Evolutionary conservation across 1,140 invertebrate genomes (phyloP).

Genomic region (Nautilus pompilius): DNA sequence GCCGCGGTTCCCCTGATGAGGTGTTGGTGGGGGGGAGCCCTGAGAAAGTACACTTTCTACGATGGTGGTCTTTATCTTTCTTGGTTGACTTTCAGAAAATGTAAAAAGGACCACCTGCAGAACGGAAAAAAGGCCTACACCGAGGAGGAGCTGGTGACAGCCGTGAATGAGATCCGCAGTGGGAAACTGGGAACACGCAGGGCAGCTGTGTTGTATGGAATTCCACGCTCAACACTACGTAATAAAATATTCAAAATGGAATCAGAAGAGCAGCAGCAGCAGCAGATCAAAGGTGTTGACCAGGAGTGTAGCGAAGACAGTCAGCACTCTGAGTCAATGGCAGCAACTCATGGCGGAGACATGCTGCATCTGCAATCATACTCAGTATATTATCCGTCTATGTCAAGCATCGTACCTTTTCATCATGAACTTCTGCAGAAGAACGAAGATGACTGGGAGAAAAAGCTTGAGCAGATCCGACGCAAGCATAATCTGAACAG

Average conservation of each 20-base stretch:
- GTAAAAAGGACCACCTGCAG: constrained; percentile 17
- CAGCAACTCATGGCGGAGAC: neutral
- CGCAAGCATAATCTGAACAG: constrained; percentile 48
- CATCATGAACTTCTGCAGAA: constrained; percentile 2
- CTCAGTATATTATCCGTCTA: constrained; percentile 16
- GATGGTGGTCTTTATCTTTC: too few species aligned
- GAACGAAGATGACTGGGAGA: constrained; percentile 21
- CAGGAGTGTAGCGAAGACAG: constrained; percentile 1
- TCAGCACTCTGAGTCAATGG: neutral
- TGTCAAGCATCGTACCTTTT: constrained; percentile 12
- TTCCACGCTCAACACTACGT: constrained; percentile 88
- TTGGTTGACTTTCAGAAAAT: constrained; percentile 22
- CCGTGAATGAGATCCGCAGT: constrained; percentile 86
- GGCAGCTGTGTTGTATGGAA: constrained; percentile 90
- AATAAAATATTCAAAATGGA: constrained; percentile 74
- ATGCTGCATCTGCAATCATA: constrained; percentile 20
- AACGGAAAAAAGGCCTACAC: constrained; percentile 71
- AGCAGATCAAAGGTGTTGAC: neutral
- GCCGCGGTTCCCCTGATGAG: too few species aligned
- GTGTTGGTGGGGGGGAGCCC: too few species aligned
- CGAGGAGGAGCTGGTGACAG: constrained; percentile 85
- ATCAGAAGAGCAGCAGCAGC: constrained; percentile 17
- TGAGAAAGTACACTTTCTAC: too few species aligned
- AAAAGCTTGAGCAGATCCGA: constrained; percentile 38
- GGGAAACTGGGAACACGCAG: constrained; percentile 87